phyloP scores from a whole-genome alignment of 2,888 invertebrate genomes.

The Antitype chi region DNA sequence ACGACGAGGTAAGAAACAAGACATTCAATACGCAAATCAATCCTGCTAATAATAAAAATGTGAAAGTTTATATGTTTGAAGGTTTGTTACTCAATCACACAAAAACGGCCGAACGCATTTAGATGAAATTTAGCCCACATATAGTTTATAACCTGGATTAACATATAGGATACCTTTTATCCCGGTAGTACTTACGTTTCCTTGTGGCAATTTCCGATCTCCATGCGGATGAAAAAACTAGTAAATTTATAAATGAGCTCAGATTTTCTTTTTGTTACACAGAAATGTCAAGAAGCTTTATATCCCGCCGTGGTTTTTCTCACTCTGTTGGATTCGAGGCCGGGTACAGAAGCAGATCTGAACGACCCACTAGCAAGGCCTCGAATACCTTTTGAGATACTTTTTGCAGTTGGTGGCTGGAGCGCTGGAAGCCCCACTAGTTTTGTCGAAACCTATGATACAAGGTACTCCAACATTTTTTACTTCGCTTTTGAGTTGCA shows the following conservation, averaged over 20 bases:
- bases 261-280: constrained; percentile 54
- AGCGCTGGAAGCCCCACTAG: constrained; percentile 95
- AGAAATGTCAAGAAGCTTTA: constrained; percentile 90
- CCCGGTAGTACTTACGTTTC: no score
- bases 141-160: no score
- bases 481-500: neutral
- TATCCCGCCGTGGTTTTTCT: constrained; percentile 90
- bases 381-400: constrained; percentile 93
- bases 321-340: constrained; percentile 87
- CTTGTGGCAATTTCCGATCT: no score
- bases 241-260: constrained; percentile 22
- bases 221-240: no score
- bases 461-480: constrained; percentile 86
- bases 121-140: no score
- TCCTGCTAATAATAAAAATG: no score
- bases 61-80: no score
- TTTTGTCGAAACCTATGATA: constrained; percentile 94
- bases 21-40: constrained; percentile 3
- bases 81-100: no score
- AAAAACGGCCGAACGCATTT: no score
- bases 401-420: constrained; percentile 97
- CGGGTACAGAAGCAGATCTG: constrained; percentile 87
- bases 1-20: constrained; percentile 83
- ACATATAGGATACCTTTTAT: no score
- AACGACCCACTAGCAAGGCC: constrained; percentile 92